Base-by-base conservation (phyloP, 2,888 invertebrate genomes). In the Spodoptera littoralis region DNA sequence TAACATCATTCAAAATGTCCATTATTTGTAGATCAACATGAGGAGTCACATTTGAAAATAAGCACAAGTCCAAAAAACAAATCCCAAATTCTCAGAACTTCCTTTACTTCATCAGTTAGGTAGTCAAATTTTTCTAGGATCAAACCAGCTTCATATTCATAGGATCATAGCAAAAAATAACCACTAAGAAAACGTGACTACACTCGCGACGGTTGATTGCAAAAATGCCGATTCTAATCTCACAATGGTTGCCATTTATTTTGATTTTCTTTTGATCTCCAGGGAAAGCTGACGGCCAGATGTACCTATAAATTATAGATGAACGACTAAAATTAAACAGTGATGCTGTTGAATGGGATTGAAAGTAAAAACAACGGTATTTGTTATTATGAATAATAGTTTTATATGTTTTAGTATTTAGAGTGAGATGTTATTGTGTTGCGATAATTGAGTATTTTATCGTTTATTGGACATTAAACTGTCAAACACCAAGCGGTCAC, bases 181-280 rank as follows among this genome's bases (percentile, higher is more conserved):
- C 60, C 57, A 59, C 36, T 24, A 45, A 45, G 41, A 56, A 42
- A 53, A 62, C 55, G 69, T 73, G 73, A 65, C 54, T 55, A 9
- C 56, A 44, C 27, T 42, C 50, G 24, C 44, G 64, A 44, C 36
- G 42, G 51, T 2, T 41, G 51, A 59, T 58, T 43, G 30, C 42
- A 11, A 24, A 53, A 60, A 65, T 62, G 43, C 30, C 30, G 66
- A 65, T 62, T 43, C 24, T 41, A 42, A 68, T 64, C 68, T 68
- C 49, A 46, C 46, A 18, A 46, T 3, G 36, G 22, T 43, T 11
- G 24, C 8, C 54, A 41, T 63, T 64, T 52, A 36, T 46, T 65
- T 53, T 41, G 42, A 54, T 51, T 68, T 54, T 54, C 54, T 59
- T 65, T 57, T 59, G 55, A 43, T 22, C 27, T 47, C 41, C 13